Base-by-base conservation (phyloP, 2,888 invertebrate species). In the Lasioglossum calceatum region DNA sequence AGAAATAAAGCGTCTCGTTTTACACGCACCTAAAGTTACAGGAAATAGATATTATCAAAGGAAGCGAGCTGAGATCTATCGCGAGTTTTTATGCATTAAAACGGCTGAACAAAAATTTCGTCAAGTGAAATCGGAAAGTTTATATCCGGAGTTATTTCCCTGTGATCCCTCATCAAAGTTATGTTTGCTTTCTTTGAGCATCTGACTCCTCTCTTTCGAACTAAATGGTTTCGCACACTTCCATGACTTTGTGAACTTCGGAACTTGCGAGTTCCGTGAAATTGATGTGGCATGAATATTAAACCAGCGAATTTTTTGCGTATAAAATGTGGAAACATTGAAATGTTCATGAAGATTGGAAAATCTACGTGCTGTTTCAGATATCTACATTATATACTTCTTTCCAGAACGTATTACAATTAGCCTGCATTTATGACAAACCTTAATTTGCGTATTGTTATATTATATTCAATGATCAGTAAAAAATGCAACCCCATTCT, bases 181-280 rank as follows among this genome's bases (percentile, higher is more conserved):
- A 71, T 42, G 42, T 71, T 71, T 39, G 71, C 36, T 71, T 42
- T n/a, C n/a, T 71, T 42, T 42, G n/a, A 71, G n/a, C n/a, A 42
- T 42, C 42, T 14, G 12, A 36, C n/a, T 70, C 12, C n/a, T n/a
- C 71, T 12, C 42, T 71, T 71, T 42, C 71, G 12, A 71, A 71
- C 5, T 71, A 71, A 71, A 71, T 12, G n/a, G 42, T 42, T 12
- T 12, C 64, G 42, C 4, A n/a, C n/a, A n/a, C 23, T 42, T n/a
- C 14, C 23, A n/a, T 23, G 23, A n/a, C 23, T n/a, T 42, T 39
- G 23, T 12, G 42, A 42, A 42, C 42, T 42, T 71, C 14, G 4
- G 12, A 39, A 39, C 12, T 71, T 23, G 23, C 4, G 12, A 42
- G 1, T n/a, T 71, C n/a, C 12, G 36, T 71, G 23, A 71, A n/a